phyloP scores from a whole-genome alignment of 2,113 vertebrate species.

The Natator depressus region DNA sequence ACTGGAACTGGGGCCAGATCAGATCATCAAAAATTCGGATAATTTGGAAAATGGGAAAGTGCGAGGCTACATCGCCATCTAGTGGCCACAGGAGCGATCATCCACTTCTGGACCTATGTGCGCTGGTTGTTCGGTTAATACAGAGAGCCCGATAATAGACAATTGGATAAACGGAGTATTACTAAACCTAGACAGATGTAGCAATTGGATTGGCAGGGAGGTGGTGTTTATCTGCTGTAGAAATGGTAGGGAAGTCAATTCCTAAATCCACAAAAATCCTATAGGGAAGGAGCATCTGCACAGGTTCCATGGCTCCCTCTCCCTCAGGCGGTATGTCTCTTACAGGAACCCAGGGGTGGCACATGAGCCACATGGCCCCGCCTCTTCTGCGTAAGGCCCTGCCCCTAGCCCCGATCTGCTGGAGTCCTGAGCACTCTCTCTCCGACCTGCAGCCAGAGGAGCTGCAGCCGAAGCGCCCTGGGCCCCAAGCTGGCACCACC shows the following conservation, averaged over 20 bases:
- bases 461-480: no score
- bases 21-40: neutral
- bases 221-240: rapidly evolving
- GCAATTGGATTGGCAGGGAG: neutral
- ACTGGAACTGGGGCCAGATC: neutral
- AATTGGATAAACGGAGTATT: neutral
- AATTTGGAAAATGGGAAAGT: neutral
- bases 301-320: neutral
- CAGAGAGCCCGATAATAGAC: neutral
- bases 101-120: neutral
- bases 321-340: rapidly evolving
- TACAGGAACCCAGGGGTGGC: neutral
- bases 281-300: neutral
- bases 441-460: no score
- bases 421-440: no score
- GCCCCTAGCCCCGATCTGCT: no score
- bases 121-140: neutral
- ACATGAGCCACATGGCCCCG: rapidly evolving
- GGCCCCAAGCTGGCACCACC: no score
- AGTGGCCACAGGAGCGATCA: neutral
- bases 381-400: no score
- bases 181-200: neutral
- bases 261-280: neutral
- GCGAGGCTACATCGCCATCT: neutral
- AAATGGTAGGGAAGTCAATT: neutral